Conservation (phyloP, 2,797 vertebrate genomes). For the Menidia menidia region DNA sequence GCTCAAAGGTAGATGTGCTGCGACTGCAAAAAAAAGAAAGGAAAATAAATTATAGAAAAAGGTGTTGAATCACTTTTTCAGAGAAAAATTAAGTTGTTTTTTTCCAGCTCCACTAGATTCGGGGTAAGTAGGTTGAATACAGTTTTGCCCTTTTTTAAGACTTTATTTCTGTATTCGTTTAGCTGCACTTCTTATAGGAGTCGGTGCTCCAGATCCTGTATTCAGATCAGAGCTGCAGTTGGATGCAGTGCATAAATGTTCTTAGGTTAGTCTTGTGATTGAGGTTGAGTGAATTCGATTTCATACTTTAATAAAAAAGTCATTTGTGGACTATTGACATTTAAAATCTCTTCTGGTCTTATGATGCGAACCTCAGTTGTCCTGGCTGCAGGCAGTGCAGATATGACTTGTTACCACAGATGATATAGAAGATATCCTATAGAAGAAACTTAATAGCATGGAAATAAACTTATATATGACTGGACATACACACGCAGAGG, state of each 20-base stretch:
- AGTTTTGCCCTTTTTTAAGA: too few species aligned
- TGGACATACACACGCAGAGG: too few species aligned
- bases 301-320: constrained; percentile 49
- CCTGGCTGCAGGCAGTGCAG: constrained; percentile 1
- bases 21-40: background rate
- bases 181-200: constrained; percentile 1
- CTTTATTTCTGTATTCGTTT: background rate
- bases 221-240: constrained; percentile 7
- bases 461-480: background rate
- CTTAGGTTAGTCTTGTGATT: constrained; percentile 53
- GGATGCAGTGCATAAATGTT: constrained; percentile 7
- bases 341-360: constrained; percentile 34
- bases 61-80: background rate
- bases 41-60: background rate
- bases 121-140: background rate
- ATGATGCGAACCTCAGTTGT: constrained; percentile 36
- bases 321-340: constrained; percentile 33
- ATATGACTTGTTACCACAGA: constrained; percentile 9
- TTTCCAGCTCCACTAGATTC: background rate
- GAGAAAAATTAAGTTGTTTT: too few species aligned
- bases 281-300: constrained; percentile 40
- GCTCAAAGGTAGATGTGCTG: background rate
- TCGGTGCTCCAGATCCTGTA: background rate
- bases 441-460: background rate
- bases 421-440: background rate